Evolutionary conservation across 2,797 vertebrate genomes (phyloP).

Genomic region (Sebastes hopkinsi): DNA sequence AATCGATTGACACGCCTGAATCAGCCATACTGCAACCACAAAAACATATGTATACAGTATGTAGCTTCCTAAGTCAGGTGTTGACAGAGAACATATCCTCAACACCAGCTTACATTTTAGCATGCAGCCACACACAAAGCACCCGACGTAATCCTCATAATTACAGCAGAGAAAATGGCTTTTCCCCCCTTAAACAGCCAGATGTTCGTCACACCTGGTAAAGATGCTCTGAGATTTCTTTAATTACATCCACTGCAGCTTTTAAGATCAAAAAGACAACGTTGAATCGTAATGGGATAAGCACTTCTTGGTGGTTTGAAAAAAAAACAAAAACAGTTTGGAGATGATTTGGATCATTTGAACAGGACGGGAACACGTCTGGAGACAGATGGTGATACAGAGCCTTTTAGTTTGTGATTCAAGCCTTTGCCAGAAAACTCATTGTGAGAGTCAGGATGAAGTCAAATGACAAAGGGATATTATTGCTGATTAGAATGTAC

Average conservation of each 20-base stretch:
- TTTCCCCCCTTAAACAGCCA: constrained; percentile 52
- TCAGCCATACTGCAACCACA: constrained; percentile 6
- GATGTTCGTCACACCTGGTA: constrained; percentile 79
- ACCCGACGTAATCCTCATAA: constrained; percentile 49
- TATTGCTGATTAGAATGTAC: constrained; percentile 76
- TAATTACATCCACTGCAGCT: constrained; percentile 67
- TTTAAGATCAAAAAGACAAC: constrained; percentile 76
- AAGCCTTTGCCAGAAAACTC: constrained; percentile 65
- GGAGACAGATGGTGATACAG: constrained; percentile 72
- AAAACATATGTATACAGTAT: neutral
- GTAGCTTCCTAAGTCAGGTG: neutral
- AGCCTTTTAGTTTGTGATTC: constrained; percentile 61
- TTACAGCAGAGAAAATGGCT: constrained; percentile 55
- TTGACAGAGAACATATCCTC: constrained; percentile 14
- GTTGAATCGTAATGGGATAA: constrained; percentile 53
- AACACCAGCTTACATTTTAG: constrained; percentile 19
- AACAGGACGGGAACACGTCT: constrained; percentile 57
- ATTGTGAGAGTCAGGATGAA: constrained; percentile 61
- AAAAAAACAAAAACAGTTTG: constrained; percentile 33
- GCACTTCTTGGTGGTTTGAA: constrained; percentile 41
- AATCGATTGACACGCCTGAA: no score
- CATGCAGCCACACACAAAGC: constrained; percentile 41
- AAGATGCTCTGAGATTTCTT: constrained; percentile 58
- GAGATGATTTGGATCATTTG: constrained; percentile 66
- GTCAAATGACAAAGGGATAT: constrained; percentile 74